These are phyloP conservation scores for Rotaria macrura DNA, from an alignment of 2,888 invertebrate genomes.

Conservation along the genomic window DNA sequence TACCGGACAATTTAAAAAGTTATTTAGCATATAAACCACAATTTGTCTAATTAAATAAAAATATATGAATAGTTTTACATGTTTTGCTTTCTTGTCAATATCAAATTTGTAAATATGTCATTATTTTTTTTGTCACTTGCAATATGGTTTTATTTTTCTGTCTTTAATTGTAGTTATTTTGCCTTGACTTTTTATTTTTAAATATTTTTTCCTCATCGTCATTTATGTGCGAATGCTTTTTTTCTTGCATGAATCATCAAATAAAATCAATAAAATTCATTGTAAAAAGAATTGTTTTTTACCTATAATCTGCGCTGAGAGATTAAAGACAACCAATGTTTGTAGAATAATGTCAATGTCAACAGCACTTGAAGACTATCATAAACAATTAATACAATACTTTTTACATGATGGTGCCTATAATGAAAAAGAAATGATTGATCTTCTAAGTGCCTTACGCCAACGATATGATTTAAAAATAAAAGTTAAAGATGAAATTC, in stretches of 20 bases:
- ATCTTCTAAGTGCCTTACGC: not conserved
- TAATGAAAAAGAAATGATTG: not conserved
- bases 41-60: not conserved
- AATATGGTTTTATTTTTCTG: not conserved
- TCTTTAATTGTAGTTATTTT: not conserved
- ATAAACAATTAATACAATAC: conserved; percentile 9
- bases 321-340: not conserved
- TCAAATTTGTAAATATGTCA: not conserved
- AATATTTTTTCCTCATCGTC: not conserved
- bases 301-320: no score
- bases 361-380: not conserved
- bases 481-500: conserved; percentile 3
- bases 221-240: not conserved
- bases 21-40: conserved; percentile 16
- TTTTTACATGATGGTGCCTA: conserved; percentile 8
- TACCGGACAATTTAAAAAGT: conserved; percentile 1
- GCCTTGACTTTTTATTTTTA: not conserved
- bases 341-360: not conserved
- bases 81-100: not conserved
- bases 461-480: conserved; percentile 15
- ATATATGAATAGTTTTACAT: not conserved
- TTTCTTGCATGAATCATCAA: not conserved
- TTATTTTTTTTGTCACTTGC: not conserved
- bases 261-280: not conserved
- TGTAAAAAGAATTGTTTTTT: not conserved